Conservation (phyloP, 1,140 invertebrate species). For the Aradophagus sp. region DNA sequence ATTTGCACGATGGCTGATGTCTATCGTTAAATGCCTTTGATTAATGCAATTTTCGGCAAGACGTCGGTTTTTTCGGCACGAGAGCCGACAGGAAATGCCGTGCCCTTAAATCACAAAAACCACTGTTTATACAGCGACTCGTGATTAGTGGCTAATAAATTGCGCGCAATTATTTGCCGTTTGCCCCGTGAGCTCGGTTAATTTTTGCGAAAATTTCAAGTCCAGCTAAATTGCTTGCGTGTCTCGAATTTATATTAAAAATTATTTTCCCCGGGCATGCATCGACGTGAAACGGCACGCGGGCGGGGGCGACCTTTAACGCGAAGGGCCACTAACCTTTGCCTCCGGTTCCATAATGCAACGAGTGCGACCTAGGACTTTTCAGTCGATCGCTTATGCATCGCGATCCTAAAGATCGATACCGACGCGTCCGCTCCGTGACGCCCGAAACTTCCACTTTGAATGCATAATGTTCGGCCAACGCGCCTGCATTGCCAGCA, state of each 20-base stretch:
- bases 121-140: slow-evolving; percentile 15
- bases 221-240: slow-evolving; percentile 40
- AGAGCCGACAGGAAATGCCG: slow-evolving; percentile 16
- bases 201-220: slow-evolving; percentile 34
- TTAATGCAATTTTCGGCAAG: slow-evolving; percentile 7
- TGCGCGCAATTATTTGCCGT: slow-evolving; percentile 17
- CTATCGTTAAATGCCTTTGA: no score
- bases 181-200: slow-evolving; percentile 5
- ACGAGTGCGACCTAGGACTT: slow-evolving; percentile 45
- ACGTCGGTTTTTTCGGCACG: neutral
- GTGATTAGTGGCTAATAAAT: slow-evolving; percentile 35
- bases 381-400: slow-evolving; percentile 49
- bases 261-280: slow-evolving; percentile 25
- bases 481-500: slow-evolving; percentile 28
- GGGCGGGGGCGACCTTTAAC: slow-evolving; percentile 34
- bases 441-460: slow-evolving; percentile 16
- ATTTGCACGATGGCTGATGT: no score
- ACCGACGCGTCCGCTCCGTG: slow-evolving; percentile 9
- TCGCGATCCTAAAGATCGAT: slow-evolving; percentile 50
- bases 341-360: slow-evolving; percentile 59
- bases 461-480: slow-evolving; percentile 40
- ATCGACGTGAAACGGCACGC: slow-evolving; percentile 27
- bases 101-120: slow-evolving; percentile 18
- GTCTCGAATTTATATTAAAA: slow-evolving; percentile 35
- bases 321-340: slow-evolving; percentile 53